A percentile compares a stretch with the other conserved stretches of the same genome.
Conservation (phyloP, 2,888 invertebrate genomes). For the Globia sparganii region DNA sequence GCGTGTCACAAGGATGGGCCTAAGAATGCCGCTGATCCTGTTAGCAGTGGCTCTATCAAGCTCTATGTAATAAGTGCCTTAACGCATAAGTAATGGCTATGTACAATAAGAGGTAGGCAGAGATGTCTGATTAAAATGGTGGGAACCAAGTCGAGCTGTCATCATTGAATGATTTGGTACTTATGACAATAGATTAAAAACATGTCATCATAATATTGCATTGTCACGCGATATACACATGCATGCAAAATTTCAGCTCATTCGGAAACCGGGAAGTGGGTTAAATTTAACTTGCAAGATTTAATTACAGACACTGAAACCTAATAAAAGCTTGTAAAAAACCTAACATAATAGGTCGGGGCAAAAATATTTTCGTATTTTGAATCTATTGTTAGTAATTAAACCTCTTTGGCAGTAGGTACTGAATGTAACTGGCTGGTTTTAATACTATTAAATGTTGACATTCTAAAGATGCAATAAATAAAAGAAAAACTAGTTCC, state of each 20-base stretch:
- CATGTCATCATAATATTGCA: neutral
- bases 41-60: conserved; percentile 53
- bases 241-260: neutral
- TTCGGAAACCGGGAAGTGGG: neutral
- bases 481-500: no score
- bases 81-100: neutral
- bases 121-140: neutral
- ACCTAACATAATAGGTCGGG: no score
- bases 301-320: neutral
- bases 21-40: conserved; percentile 77
- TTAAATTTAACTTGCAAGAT: neutral
- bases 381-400: no score
- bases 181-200: no score
- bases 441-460: no score
- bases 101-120: conserved; percentile 8
- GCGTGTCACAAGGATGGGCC: conserved; percentile 70
- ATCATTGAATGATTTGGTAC: neutral
- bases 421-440: no score
- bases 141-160: conserved; percentile 4
- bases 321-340: no score
- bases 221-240: neutral
- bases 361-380: no score
- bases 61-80: conserved; percentile 34
- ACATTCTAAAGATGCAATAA: no score
- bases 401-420: no score